Conservation (phyloP, 1,140 invertebrate genomes). For the Panagrolaimus sp. region DNA sequence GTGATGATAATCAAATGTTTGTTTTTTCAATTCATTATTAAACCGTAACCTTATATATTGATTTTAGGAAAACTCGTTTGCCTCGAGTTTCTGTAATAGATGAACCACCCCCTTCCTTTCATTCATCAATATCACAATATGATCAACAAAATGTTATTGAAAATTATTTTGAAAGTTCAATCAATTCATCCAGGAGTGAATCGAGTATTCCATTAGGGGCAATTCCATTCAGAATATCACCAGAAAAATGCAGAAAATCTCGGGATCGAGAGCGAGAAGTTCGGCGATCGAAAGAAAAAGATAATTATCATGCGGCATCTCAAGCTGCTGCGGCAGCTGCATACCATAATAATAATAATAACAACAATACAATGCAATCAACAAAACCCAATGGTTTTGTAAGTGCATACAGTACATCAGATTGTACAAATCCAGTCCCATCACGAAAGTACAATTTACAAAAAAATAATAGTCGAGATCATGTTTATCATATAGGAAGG, state of each 20-base stretch:
- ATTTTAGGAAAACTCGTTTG: conserved; percentile 5
- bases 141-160: conserved; percentile 13
- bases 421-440: neutral
- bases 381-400: conserved; percentile 5
- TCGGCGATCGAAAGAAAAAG: neutral
- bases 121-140: conserved; percentile 14
- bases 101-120: conserved; percentile 9
- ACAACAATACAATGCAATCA: conserved; percentile 15
- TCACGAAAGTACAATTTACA: conserved; percentile 14
- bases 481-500: conserved; percentile 5
- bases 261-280: neutral
- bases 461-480: conserved; percentile 1
- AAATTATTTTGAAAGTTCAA: conserved; percentile 10
- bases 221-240: conserved; percentile 14
- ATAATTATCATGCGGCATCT: neutral
- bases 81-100: conserved; percentile 9
- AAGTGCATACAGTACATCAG: neutral
- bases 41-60: neutral
- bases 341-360: neutral
- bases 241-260: conserved; percentile 7
- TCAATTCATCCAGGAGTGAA: neutral
- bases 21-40: conserved; percentile 1
- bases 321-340: too few species aligned
- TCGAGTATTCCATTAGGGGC: neutral
- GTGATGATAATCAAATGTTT: conserved; percentile 4